Evolutionary conservation across 2,888 invertebrate genomes (phyloP), one percentile per base, ranked within the genome.

Genomic region (Ceraclea dissimilis): DNA sequence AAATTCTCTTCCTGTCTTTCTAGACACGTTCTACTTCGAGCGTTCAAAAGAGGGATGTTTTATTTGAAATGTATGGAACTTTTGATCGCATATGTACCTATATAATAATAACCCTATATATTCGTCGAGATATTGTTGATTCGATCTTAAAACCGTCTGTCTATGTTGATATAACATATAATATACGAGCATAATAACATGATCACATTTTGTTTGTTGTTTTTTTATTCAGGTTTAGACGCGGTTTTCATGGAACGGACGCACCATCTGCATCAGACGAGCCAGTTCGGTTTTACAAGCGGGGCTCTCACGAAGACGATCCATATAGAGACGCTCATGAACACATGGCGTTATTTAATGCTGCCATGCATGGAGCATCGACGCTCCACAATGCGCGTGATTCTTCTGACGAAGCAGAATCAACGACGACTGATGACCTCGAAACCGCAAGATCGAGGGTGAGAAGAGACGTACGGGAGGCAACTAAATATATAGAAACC

Each of bases 401-500:
- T 13, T 13, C 11, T 20, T 6, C 10, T 20, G 2, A 19, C 20
- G 2, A 48, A 19, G 19, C 34, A 22, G 33, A 20, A 19, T 20
- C 18, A 17, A 34, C 16, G 11, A 4, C 11, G 13, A n/a, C 2
- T 11, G 44, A 44, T 4, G n/a, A 21, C 17, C 33, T 16, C 26
- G 49, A 49, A 17, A 8, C 11, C 4, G 49, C n/a, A 11, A 18
- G 49, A 39, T n/a, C 20, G 22, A 49, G 46, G 10, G 46, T 20
- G 46, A 77, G 76, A 68, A 79, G 93, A 59, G 94, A 95, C 76
- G 91, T 93, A 62, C 81, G 92, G 51, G 90, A 91, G 70, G 88
- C 89, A 63, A 91, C 91, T 63, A 96, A 96, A 75, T 95, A 92
- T 80, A 90, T 98, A 66, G 96, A 97, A 78, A 89, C 95, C 57